Conservation (phyloP, 2,113 vertebrate genomes). For the Balaeniceps rex region DNA sequence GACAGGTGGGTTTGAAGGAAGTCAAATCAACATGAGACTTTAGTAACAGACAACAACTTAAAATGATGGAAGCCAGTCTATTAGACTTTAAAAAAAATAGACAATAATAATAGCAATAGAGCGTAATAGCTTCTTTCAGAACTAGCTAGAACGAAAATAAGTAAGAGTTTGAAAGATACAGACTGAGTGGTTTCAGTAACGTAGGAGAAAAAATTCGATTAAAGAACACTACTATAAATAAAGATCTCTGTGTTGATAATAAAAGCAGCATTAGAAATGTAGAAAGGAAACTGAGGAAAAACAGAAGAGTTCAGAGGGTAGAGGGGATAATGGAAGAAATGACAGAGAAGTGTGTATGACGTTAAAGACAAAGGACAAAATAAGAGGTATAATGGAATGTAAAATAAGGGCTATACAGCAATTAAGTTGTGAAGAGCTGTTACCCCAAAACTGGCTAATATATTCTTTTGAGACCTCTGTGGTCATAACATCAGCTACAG, state of each 20-base stretch:
- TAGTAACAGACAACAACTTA: not conserved
- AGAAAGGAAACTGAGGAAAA: not conserved
- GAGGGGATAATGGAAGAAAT: not conserved
- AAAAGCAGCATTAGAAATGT: not conserved
- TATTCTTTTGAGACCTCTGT: not conserved
- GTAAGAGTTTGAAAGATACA: too few relatives aligned
- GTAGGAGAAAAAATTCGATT: not conserved
- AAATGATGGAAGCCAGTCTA: not conserved
- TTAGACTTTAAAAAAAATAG: not conserved
- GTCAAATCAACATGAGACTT: not conserved
- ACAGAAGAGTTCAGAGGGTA: not conserved
- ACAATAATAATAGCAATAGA: not conserved
- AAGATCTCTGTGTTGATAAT: not conserved
- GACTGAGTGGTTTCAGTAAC: not conserved
- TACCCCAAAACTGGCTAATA: not conserved
- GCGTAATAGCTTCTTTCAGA: not conserved
- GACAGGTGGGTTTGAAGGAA: not conserved
- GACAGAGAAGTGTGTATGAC: not conserved
- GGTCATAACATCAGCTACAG: not conserved
- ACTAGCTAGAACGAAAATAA: not conserved
- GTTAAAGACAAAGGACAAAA: not conserved
- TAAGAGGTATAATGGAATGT: not conserved
- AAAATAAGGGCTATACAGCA: not conserved
- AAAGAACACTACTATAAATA: not conserved
- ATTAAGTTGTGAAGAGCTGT: not conserved